Conservation (phyloP, 2,113 vertebrate genomes). For the Protomyctophum bolini region DNA sequence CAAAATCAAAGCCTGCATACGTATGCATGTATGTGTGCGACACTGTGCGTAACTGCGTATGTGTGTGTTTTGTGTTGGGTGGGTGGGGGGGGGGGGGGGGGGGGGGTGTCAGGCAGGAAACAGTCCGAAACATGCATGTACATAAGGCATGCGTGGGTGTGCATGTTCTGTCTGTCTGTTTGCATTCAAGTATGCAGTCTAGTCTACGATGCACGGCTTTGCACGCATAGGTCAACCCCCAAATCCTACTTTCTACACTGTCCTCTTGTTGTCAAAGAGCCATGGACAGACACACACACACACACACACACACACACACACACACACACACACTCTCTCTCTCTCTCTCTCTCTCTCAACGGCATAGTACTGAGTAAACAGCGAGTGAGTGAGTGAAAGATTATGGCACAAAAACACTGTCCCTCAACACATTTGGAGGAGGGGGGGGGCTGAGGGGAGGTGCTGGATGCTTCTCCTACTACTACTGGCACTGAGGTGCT, state of each 20-base stretch:
- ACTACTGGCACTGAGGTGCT: neutral
- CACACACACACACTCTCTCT: neutral
- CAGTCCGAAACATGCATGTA: neutral
- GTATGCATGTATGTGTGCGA: conserved; percentile 21
- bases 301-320: too few species aligned
- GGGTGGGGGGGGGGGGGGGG: neutral
- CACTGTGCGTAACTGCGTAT: conserved; percentile 10
- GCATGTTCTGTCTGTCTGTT: neutral
- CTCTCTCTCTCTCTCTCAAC: conserved; percentile 11
- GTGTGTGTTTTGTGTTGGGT: conserved; percentile 14
- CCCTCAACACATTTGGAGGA: neutral
- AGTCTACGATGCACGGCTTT: too few species aligned
- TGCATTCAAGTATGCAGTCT: neutral
- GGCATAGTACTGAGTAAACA: conserved; percentile 27
- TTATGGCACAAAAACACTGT: conserved; percentile 11
- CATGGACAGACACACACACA: too few species aligned
- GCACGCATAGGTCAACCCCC: too few species aligned
- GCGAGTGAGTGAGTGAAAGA: neutral
- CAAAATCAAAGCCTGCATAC: conserved; percentile 48
- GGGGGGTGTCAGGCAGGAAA: conserved; percentile 14
- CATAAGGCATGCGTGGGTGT: conserved; percentile 8
- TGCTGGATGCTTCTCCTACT: neutral
- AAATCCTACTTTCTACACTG: too few species aligned
- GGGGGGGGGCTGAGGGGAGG: neutral
- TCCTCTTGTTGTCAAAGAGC: too few species aligned